phyloP scores from a whole-genome alignment of 2,888 invertebrate species.

The Boloria selene region DNA sequence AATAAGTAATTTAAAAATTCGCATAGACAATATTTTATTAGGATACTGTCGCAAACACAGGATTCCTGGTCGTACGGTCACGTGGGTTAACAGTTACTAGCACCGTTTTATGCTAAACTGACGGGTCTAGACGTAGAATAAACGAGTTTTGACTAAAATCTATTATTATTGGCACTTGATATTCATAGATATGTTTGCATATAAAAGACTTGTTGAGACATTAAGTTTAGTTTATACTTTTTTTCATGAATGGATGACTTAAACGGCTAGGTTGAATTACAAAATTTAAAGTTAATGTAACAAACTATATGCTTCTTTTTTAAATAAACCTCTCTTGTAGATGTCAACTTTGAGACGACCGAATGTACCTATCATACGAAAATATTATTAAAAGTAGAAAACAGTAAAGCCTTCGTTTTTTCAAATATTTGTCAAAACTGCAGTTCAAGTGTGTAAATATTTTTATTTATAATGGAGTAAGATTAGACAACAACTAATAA shows the following conservation, averaged over 20 bases:
- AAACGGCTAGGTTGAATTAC: not conserved
- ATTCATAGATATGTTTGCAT: constrained; percentile 3
- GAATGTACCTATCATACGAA: too few relatives aligned
- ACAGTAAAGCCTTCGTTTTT: too few relatives aligned
- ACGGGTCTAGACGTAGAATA: not conserved
- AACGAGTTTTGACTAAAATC: constrained; percentile 18
- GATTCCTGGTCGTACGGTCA: constrained; percentile 5
- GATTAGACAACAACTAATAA: too few relatives aligned
- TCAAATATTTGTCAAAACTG: too few relatives aligned
- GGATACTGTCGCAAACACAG: not conserved
- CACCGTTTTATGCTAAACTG: constrained; percentile 7
- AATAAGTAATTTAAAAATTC: too few relatives aligned
- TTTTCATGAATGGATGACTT: constrained; percentile 1
- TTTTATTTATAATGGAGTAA: too few relatives aligned
- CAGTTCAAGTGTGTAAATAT: too few relatives aligned
- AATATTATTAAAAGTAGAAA: too few relatives aligned
- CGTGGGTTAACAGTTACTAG: constrained; percentile 13
- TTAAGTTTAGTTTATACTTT: not conserved
- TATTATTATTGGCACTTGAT: constrained; percentile 18
- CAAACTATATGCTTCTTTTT: too few relatives aligned
- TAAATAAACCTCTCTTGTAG: too few relatives aligned
- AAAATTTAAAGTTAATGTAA: not conserved
- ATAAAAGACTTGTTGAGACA: constrained; percentile 9
- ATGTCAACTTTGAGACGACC: too few relatives aligned
- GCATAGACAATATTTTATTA: not conserved